Evolutionary conservation across 2,113 vertebrate species (phyloP).

Genomic region (Seriola quinqueradiata): DNA sequence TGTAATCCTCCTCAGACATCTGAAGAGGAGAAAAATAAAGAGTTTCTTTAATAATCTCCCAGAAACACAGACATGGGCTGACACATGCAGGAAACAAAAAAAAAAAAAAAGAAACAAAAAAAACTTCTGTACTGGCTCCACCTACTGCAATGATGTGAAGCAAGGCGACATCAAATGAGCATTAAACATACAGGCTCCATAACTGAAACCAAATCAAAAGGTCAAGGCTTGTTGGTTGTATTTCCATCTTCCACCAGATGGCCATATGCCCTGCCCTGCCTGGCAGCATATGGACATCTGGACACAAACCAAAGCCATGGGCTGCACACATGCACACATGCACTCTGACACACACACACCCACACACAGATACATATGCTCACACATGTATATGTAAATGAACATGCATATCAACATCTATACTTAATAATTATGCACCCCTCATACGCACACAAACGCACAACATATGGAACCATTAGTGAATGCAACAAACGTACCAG

Average conservation of each 20-base stretch:
- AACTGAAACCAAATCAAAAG: conserved; percentile 59
- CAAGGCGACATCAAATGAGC: conserved; percentile 5
- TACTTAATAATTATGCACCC: not conserved
- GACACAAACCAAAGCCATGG: conserved; percentile 63
- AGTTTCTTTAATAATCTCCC: not conserved
- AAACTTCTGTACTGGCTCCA: not conserved
- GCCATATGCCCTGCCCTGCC: conserved; percentile 69
- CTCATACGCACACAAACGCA: not conserved
- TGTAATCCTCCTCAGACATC: not conserved
- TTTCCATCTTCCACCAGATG: conserved; percentile 73
- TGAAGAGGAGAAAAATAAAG: not conserved
- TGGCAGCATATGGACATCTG: conserved; percentile 77
- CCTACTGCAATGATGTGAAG: not conserved
- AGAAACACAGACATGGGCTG: not conserved
- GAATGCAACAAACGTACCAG: not conserved
- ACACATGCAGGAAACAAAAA: not conserved
- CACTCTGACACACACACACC: conserved; percentile 14
- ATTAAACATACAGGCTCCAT: conserved; percentile 1
- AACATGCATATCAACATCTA: not conserved
- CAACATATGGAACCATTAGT: not conserved
- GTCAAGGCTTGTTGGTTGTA: conserved; percentile 68
- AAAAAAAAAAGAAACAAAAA: not conserved
- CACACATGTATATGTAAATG: not conserved
- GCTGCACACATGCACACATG: conserved; percentile 3
- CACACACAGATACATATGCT: not conserved